Conservation (phyloP, 1,140 invertebrate species). For the Brachionus rotundiformis region DNA sequence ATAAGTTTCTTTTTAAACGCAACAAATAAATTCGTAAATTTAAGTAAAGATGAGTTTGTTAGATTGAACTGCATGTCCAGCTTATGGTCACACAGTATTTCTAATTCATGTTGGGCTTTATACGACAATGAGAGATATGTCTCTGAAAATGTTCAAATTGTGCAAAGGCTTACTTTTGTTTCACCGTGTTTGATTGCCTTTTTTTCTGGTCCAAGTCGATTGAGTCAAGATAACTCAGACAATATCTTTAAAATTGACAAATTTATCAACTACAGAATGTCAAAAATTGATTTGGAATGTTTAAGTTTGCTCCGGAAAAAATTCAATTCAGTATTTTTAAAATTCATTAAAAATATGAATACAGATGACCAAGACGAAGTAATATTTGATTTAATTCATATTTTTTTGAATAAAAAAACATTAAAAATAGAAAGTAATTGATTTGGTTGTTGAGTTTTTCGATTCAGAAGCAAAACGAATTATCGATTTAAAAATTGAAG, state of each 20-base stretch:
- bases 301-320: not conserved
- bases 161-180: not conserved
- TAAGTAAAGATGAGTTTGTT: not conserved
- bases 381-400: not conserved
- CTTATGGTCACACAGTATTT: not conserved
- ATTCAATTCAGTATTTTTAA: constrained; percentile 14
- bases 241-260: not conserved
- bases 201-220: not conserved
- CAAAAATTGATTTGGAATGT: not conserved
- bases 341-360: not conserved
- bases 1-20: not conserved
- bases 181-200: not conserved
- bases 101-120: not conserved
- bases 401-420: not conserved
- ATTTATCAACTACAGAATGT: not conserved
- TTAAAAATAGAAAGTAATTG: not conserved
- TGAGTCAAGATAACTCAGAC: not conserved
- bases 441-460: not conserved
- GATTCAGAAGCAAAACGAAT: not conserved
- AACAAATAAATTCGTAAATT: not conserved
- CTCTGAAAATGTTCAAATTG: not conserved
- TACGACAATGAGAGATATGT: not conserved
- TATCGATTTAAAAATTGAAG: not conserved
- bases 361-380: not conserved
- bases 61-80: not conserved